Base-by-base conservation (phyloP, 2,797 vertebrate genomes). In the Telmatherina bonti region DNA sequence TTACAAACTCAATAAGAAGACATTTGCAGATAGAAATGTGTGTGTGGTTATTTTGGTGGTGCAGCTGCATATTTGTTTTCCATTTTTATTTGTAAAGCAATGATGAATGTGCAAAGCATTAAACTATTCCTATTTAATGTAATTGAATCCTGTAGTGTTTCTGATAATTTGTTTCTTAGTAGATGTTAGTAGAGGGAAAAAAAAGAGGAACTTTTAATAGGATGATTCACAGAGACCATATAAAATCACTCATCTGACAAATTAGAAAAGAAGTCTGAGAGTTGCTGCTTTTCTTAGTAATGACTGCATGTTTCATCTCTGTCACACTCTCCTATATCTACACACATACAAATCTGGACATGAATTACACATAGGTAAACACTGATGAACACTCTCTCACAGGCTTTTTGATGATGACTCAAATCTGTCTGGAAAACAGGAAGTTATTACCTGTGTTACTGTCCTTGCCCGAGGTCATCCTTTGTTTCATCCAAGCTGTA, bases 401-500 rank as follows among this genome's bases (percentile, higher is more conserved):
- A 53, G 36, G 31, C 41, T 58, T 66, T 49, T 68, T 62, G 24
- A 63, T 26, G 67, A 78, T 87, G 84, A 89, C 78, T 89, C 84
- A 85, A 49, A 69, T 80, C 58, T 18, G 53, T 73, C 59, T 68
- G 20, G 72, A 80, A 81, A 76, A 72, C 79, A 84, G 84, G 84
- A 87, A 76, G 82, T 82, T 74, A 72, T 85, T 83, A 78, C 78
- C 82, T 73, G 62, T 57, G 63, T 70, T 67, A 67, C 41, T 53
- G n/a, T 73, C 59, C 13, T 22, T 20, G 53, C 69, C 67, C 70
- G 74, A 78, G 72, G 84, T 84, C 70, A 79, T 60, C 29, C 33
- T 5, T 27, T 67, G 27, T 47, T 38, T 56, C 63, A 33, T 30
- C 70, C 69, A 38, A 54, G 31, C 38, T 29, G 51, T 67, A 43